Conservation (phyloP, 2,797 vertebrate genomes). For the Manis pentadactyla region DNA sequence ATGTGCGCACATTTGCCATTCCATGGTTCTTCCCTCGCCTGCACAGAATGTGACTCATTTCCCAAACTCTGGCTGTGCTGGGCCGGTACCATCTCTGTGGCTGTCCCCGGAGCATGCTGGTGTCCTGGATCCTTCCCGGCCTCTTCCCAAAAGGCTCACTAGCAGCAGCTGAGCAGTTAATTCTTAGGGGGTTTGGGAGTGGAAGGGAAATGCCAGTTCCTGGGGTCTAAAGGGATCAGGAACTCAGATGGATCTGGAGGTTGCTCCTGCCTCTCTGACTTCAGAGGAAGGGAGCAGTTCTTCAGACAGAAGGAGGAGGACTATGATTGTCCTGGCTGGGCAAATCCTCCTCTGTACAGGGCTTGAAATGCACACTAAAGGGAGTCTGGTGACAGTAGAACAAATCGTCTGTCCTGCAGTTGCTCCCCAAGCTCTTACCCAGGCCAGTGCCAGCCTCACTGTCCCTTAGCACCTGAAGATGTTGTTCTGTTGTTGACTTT, state of each 20-base stretch:
- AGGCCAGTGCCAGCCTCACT: slow-evolving; percentile 75
- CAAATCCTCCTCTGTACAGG: slow-evolving; percentile 72
- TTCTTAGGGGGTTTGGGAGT: neutral
- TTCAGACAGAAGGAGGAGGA: slow-evolving; percentile 54
- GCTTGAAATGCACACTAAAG: slow-evolving; percentile 80
- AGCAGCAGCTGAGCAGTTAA: neutral
- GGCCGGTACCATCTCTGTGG: neutral
- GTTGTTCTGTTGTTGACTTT: slow-evolving; percentile 86
- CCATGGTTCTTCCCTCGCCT: neutral
- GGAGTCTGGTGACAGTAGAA: slow-evolving; percentile 77
- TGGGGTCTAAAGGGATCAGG: neutral
- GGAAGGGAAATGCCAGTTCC: neutral
- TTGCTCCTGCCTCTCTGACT: neutral
- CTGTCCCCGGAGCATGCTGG: neutral
- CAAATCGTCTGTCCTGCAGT: slow-evolving; percentile 77
- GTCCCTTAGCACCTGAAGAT: slow-evolving; percentile 83
- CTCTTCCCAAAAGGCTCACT: neutral
- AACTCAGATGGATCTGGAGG: neutral
- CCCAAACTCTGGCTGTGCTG: neutral
- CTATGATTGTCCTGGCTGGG: slow-evolving; percentile 70
- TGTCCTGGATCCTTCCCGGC: neutral
- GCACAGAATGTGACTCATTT: slow-evolving; percentile 50
- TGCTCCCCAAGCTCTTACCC: slow-evolving; percentile 77
- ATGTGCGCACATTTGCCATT: neutral
- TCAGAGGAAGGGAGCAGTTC: slow-evolving; percentile 46